Evolutionary conservation across 1,140 invertebrate species (phyloP).

Genomic region (Pogonognathellus flavescens): DNA sequence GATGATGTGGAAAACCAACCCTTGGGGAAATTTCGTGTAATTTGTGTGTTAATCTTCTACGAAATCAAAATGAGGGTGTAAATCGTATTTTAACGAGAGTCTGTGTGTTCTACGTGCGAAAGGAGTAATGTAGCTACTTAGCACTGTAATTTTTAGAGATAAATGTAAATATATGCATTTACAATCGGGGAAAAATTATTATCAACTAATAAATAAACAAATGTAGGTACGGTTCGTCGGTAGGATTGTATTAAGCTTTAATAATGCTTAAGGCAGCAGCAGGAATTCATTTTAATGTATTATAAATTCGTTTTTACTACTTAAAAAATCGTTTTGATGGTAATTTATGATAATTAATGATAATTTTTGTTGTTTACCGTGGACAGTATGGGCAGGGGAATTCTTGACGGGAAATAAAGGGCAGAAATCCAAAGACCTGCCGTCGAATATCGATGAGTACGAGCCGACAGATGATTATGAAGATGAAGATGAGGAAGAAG

Average conservation of each 20-base stretch:
- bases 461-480: conserved; percentile 58
- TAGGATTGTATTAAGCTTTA: too few relatives aligned
- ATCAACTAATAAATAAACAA: too few relatives aligned
- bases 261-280: too few relatives aligned
- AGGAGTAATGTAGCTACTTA: too few relatives aligned
- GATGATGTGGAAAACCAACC: neutral
- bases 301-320: too few relatives aligned
- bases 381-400: conserved; percentile 47
- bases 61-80: conserved; percentile 23
- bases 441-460: conserved; percentile 58
- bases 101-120: neutral
- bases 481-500: conserved; percentile 55
- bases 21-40: conserved; percentile 13
- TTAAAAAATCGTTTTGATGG: too few relatives aligned
- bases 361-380: neutral
- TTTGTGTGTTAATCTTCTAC: conserved; percentile 7
- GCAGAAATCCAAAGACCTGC: conserved; percentile 47
- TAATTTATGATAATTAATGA: neutral
- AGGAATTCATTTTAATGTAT: too few relatives aligned
- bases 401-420: conserved; percentile 24
- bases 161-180: too few relatives aligned
- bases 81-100: conserved; percentile 26
- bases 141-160: too few relatives aligned
- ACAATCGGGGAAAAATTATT: too few relatives aligned
- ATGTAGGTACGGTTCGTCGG: too few relatives aligned